Base-by-base conservation (phyloP, 2,797 vertebrate genomes). In the Lagodon rhomboides region DNA sequence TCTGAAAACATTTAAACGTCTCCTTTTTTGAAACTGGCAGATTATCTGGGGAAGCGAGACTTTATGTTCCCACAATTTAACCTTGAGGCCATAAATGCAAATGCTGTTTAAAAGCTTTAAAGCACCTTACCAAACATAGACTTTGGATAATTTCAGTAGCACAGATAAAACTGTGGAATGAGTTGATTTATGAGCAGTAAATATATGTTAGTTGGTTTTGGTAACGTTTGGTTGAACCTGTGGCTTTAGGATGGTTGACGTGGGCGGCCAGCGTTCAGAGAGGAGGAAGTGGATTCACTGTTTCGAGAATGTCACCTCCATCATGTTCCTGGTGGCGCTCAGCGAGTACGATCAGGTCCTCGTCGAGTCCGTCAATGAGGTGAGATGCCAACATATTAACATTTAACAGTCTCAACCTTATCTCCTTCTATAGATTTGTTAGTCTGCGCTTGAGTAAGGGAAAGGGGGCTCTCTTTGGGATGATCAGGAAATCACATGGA, bases 241-340 rank as follows among this genome's bases (percentile, higher is more conserved):
- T 66, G 66, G 2, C 34, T 71, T 53, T 9, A 95, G 95, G 90
- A 95, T 95, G 94, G 95, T 95, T 84, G 95, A 95, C 7, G 94
- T 95, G 27, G 95, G 95, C 0, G 95, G 94, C 27, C 95, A 95
- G 91, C 91, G 94, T 8, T 95, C 95, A 0, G 95, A 95, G 83
- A 94, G 95, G 85, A 91, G 95, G 79, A 95, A 95, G 84, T 95
- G 95, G 95, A 95, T 95, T 50, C 95, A 95, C 85, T 95, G 94
- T 65, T 95, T 95, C 8, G 94, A 95, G 79, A 94, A 95, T 0
- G 93, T 95, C 62, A 95, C 94, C 0, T 95, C 94, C 73, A 94
- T 95, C 89, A 95, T 95, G 93, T 95, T 95, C 80, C 86, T 95
- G 82, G 94, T 93, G 79, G 95, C 95, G 2, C 95, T 95, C 58